Conservation (phyloP, 2,888 invertebrate species). For the Acanthosepion lycidas region DNA sequence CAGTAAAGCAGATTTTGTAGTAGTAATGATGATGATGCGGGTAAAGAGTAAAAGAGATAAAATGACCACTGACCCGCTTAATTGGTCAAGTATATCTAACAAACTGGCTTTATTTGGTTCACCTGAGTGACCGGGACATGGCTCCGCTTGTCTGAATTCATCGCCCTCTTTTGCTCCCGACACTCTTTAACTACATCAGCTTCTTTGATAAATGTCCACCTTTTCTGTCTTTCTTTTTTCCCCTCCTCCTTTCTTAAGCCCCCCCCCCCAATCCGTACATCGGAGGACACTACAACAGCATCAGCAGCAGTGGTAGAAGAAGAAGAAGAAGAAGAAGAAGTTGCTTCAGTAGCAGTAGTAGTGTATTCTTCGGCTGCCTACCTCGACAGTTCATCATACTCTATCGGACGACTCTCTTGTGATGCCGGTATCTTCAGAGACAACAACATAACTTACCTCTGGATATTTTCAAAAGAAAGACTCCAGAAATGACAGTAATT, state of each 20-base stretch:
- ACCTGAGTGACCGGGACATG: constrained; percentile 34
- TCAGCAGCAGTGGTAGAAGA: background rate
- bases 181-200: background rate
- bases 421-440: background rate
- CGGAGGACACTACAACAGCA: too few species aligned
- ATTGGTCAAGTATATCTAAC: constrained; percentile 44
- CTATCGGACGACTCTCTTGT: background rate
- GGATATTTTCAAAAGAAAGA: background rate
- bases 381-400: background rate
- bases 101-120: constrained; percentile 16
- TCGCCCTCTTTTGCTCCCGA: background rate
- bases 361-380: background rate
- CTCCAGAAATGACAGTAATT: background rate
- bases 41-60: background rate
- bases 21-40: background rate
- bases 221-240: background rate
- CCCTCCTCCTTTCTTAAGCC: background rate
- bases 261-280: background rate
- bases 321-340: background rate
- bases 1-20: background rate
- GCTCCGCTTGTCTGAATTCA: constrained; percentile 39
- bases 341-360: background rate
- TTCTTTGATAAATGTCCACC: background rate
- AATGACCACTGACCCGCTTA: background rate
- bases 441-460: background rate